phyloP scores from a whole-genome alignment of 2,113 vertebrate species.

The Xyliphius kryptos region DNA sequence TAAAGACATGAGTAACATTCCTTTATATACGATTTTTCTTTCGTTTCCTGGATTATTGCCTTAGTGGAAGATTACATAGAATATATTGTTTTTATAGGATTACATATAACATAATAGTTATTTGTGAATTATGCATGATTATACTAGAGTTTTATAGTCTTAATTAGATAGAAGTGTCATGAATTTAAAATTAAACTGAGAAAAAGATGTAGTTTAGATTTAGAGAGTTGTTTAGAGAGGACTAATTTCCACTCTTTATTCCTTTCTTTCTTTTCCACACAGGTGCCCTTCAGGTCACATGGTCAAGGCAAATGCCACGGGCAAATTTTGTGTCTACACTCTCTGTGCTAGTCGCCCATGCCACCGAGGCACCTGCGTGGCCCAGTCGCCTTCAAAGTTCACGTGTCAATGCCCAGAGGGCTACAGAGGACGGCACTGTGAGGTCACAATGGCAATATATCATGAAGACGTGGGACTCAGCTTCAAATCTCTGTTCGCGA shows the following conservation, averaged over 20 bases:
- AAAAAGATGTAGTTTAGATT: no score
- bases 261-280: constrained; percentile 23
- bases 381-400: constrained; percentile 70
- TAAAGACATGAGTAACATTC: no score
- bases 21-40: no score
- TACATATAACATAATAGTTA: no score
- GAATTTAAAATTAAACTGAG: no score
- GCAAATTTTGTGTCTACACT: constrained; percentile 71
- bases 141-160: no score
- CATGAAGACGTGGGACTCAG: constrained; percentile 74
- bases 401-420: constrained; percentile 74
- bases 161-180: no score
- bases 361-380: constrained; percentile 72
- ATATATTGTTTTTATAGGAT: no score
- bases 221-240: constrained; percentile 6
- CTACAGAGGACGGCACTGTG: constrained; percentile 72
- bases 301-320: constrained; percentile 68
- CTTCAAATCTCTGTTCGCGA: constrained; percentile 82
- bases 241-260: not conserved
- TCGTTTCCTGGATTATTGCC: no score
- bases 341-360: constrained; percentile 73
- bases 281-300: constrained; percentile 80
- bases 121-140: no score
- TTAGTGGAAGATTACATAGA: no score
- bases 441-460: constrained; percentile 71